These are phyloP conservation scores for Tanypteryx hageni DNA, from an alignment of 2,888 invertebrate genomes.

Conservation along the genomic window DNA sequence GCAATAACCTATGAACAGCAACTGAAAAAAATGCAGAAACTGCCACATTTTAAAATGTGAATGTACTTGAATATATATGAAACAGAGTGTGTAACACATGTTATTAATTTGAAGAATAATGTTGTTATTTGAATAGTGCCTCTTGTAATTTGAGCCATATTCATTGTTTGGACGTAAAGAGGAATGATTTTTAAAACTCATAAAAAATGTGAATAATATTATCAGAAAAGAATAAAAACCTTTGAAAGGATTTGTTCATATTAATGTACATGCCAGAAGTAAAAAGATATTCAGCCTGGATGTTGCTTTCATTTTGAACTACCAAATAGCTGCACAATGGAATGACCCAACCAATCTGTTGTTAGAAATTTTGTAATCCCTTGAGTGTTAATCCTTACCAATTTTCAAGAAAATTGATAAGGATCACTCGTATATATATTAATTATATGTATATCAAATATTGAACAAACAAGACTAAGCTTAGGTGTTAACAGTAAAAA, in stretches of 20 bases:
- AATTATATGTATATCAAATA: no score
- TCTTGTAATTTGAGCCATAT: conserved; percentile 44
- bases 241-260: conserved; percentile 60
- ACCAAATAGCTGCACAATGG: no score
- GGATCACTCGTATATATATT: no score
- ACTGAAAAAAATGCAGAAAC: conserved; percentile 36
- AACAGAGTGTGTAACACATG: conserved; percentile 48
- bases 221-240: conserved; percentile 46
- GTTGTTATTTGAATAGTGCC: conserved; percentile 60
- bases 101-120: conserved; percentile 53
- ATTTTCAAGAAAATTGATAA: no score
- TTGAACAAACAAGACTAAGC: no score
- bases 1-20: conserved; percentile 45
- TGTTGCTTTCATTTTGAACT: conserved; percentile 8
- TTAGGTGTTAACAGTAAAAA: no score
- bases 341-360: no score
- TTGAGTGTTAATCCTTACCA: no score
- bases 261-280: conserved; percentile 59
- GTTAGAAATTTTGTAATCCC: no score
- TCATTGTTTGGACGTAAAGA: conserved; percentile 44
- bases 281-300: conserved; percentile 42
- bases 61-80: conserved; percentile 53
- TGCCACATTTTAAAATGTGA: conserved; percentile 55
- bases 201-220: conserved; percentile 50
- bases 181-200: conserved; percentile 48